These are phyloP conservation scores for Onychorhynchus coronatus DNA, from an alignment of 2,113 vertebrate species.

Conservation along the genomic window DNA sequence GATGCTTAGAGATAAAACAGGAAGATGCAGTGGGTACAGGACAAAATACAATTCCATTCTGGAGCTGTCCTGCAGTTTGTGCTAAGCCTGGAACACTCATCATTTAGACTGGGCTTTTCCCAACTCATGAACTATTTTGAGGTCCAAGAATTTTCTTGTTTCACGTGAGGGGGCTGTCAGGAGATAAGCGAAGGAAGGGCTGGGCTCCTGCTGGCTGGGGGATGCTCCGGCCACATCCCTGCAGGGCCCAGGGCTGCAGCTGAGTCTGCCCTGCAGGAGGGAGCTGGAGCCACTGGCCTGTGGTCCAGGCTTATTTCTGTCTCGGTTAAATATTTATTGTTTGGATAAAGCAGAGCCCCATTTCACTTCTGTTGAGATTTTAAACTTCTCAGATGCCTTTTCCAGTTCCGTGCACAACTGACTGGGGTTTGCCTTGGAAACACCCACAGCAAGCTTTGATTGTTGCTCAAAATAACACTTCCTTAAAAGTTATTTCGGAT, in stretches of 20 bases:
- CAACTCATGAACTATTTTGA: fast-evolving
- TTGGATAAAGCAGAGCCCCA: background rate
- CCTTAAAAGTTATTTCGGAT: too few relatives aligned
- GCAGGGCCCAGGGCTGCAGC: fast-evolving
- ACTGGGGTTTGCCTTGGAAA: background rate
- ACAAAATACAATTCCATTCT: background rate
- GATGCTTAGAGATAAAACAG: background rate
- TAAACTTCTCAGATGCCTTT: background rate
- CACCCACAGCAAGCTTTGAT: background rate
- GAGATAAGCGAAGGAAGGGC: background rate
- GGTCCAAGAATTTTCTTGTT: background rate
- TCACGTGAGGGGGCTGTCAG: background rate
- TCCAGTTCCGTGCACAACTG: background rate
- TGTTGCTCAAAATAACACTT: background rate
- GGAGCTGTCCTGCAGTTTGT: background rate
- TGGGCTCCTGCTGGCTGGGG: fast-evolving
- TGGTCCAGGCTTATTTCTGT: background rate
- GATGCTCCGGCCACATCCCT: too few relatives aligned
- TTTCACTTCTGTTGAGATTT: background rate
- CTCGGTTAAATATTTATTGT: background rate
- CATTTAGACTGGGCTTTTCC: background rate
- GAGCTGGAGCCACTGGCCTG: background rate
- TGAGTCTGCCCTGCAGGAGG: background rate
- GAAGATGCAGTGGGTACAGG: background rate
- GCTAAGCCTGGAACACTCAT: background rate